Percentiles rank a stretch among this genome's conserved stretches.
Evolutionary conservation across 2,113 vertebrate genomes (phyloP).

Genomic region (Sinocyclocheilus grahami): DNA sequence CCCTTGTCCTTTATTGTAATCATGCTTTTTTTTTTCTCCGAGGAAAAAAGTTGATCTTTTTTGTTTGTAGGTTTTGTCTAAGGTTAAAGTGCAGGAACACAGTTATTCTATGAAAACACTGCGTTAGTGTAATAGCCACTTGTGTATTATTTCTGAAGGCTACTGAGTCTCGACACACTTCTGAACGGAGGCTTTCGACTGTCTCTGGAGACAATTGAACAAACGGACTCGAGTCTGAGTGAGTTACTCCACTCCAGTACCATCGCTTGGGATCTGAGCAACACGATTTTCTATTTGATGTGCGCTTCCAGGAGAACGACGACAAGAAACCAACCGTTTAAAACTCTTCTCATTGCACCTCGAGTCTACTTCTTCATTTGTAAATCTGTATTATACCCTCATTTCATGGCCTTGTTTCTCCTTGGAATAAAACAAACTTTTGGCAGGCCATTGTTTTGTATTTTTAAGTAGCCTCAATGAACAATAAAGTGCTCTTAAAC

Average conservation of each 20-base stretch:
- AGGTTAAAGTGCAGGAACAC: slow-evolving; percentile 96
- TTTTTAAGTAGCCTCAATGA: slow-evolving; percentile 99
- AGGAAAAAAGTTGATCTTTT: slow-evolving; percentile 99
- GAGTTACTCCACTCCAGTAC: slow-evolving; percentile 61
- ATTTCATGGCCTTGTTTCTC: slow-evolving; percentile 91
- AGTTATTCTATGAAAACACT: slow-evolving; percentile 89
- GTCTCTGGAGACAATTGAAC: slow-evolving; percentile 65
- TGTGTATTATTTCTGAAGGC: slow-evolving; percentile 85
- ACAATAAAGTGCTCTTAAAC: slow-evolving; percentile 99
- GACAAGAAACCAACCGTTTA: slow-evolving; percentile 34
- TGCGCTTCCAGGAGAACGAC: slow-evolving; percentile 49
- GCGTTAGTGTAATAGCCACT: slow-evolving; percentile 87
- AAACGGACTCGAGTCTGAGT: slow-evolving; percentile 73
- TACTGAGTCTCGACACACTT: slow-evolving; percentile 79
- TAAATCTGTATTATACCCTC: slow-evolving; percentile 89
- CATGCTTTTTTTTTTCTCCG: slow-evolving; percentile 79
- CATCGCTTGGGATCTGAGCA: slow-evolving; percentile 19
- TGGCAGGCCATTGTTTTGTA: slow-evolving; percentile 99
- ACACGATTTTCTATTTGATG: slow-evolving; percentile 20
- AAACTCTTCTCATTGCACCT: slow-evolving; percentile 68
- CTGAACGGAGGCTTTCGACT: slow-evolving; percentile 71
- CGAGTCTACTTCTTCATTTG: slow-evolving; percentile 79
- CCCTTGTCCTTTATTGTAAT: slow-evolving; percentile 95
- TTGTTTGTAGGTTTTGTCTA: slow-evolving; percentile 85
- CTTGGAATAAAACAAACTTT: slow-evolving; percentile 89